Percentiles rank a stretch among this genome's conserved stretches.
phyloP scores from a whole-genome alignment of 2,113 vertebrate species.

The Hymenochirus boettgeri region DNA sequence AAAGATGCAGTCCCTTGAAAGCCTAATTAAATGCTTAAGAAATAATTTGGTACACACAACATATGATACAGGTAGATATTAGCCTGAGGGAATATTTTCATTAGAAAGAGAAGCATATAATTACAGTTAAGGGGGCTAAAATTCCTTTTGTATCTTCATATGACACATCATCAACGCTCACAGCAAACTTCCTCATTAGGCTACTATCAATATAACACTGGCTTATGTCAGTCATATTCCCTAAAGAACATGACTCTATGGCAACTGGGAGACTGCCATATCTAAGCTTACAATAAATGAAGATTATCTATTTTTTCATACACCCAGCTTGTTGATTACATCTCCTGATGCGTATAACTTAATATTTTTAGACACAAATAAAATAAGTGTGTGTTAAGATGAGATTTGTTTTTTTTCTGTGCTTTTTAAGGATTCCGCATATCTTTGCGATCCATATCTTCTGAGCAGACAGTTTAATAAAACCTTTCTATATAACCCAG shows the following conservation, averaged over 20 bases:
- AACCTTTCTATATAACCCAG: no score
- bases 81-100: not conserved
- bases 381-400: no score
- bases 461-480: no score
- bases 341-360: no score
- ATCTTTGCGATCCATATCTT: no score
- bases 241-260: slow-evolving; percentile 25
- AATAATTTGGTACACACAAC: not conserved
- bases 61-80: not conserved
- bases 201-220: slow-evolving; percentile 38
- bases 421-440: no score
- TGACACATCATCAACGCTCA: slow-evolving; percentile 36
- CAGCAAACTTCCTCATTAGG: slow-evolving; percentile 39
- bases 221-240: slow-evolving; percentile 26
- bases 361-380: no score
- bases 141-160: slow-evolving; percentile 17
- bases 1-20: no score
- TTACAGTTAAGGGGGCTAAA: not conserved
- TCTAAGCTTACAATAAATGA: slow-evolving; percentile 9
- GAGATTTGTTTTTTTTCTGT: no score
- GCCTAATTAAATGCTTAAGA: not conserved
- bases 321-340: not conserved
- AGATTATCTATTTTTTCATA: slow-evolving; percentile 18
- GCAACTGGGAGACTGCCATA: slow-evolving; percentile 20
- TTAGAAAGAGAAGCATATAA: not conserved